phyloP scores from a whole-genome alignment of 2,888 invertebrate genomes.

The Teleogryllus oceanicus region DNA sequence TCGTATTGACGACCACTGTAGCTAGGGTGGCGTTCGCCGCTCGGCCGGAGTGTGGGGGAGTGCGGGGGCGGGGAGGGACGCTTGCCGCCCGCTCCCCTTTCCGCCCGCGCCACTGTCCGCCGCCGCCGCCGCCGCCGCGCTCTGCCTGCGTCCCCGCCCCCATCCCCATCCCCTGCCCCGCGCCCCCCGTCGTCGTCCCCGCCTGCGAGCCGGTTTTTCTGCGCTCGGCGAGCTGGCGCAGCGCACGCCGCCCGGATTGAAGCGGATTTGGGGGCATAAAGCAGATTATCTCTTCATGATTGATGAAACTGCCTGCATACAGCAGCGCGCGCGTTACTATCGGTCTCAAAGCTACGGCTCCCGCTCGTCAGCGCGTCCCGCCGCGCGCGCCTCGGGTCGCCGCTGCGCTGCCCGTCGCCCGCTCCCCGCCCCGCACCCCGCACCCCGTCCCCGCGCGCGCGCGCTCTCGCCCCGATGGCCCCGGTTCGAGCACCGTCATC shows the following conservation, averaged over 20 bases:
- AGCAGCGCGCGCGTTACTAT: conserved; percentile 39
- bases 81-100: neutral
- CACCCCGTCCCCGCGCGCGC: neutral
- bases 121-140: neutral
- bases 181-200: neutral
- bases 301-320: conserved; percentile 52
- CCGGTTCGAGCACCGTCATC: neutral
- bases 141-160: neutral
- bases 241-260: conserved; percentile 30
- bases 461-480: neutral
- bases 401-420: conserved; percentile 41
- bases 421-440: conserved; percentile 41
- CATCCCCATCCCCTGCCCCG: neutral
- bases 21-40: neutral
- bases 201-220: neutral
- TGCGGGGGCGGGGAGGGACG: neutral
- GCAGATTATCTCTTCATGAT: conserved; percentile 64
- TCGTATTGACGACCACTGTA: conserved; percentile 18
- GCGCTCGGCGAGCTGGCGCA: conserved; percentile 20
- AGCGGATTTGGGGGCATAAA: conserved; percentile 40
- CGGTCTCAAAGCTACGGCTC: conserved; percentile 38
- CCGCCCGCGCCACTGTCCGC: neutral
- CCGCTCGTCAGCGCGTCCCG: neutral
- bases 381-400: neutral
- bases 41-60: neutral